phyloP scores from a whole-genome alignment of 2,888 invertebrate species.

The Plebejus anna region DNA sequence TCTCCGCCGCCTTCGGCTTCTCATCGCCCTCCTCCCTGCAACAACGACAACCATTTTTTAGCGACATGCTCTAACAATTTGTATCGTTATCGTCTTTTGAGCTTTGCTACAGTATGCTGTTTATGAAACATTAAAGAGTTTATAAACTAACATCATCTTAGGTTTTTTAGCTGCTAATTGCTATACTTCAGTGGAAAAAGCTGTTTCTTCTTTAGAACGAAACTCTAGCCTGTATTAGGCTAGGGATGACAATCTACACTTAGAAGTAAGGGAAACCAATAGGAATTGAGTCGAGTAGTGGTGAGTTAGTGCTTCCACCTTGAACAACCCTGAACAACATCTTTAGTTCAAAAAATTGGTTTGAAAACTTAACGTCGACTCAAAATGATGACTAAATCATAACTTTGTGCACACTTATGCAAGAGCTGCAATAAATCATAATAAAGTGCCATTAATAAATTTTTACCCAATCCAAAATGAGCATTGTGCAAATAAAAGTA shows the following conservation, averaged over 20 bases:
- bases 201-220: background rate
- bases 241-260: too few relatives aligned
- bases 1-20: constrained; percentile 83
- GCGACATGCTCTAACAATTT: background rate
- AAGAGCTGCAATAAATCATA: constrained; percentile 20
- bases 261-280: background rate
- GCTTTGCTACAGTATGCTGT: too few relatives aligned
- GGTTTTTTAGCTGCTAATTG: too few relatives aligned
- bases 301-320: too few relatives aligned
- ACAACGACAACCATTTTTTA: constrained; percentile 34
- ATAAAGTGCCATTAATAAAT: background rate
- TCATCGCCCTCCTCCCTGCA: constrained; percentile 73
- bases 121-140: too few relatives aligned
- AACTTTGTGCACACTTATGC: background rate
- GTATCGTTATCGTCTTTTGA: too few relatives aligned
- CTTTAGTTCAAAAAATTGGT: too few relatives aligned
- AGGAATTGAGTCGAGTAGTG: too few relatives aligned
- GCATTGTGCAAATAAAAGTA: background rate
- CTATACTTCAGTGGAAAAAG: too few relatives aligned
- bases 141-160: too few relatives aligned
- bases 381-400: background rate
- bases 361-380: too few relatives aligned
- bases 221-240: background rate
- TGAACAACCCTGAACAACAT: too few relatives aligned
- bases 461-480: background rate